Evolutionary conservation across 1,140 invertebrate species (phyloP), one percentile per base, ranked within the genome.

Genomic region (Drosophila mojavensis): DNA sequence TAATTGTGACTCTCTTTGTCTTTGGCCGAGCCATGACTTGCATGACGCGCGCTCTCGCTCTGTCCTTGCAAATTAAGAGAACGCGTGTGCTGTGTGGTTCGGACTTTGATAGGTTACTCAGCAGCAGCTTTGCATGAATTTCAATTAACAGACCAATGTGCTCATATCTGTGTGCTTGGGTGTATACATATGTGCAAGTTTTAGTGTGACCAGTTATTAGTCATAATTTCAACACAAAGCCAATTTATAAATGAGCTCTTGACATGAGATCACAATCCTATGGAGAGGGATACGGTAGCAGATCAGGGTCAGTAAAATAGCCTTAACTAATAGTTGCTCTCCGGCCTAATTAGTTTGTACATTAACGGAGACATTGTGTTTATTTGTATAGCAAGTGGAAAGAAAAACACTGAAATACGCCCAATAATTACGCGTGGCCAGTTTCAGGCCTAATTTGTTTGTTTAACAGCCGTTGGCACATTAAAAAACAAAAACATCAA

Each of bases 291-390:
- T 30, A 45, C 7, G 41, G 30, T 2, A 9, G 33, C 33, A 70
- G 43, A 50, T 39, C 63, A 73, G 62, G 47, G 43, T 53, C 30
- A 77, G 45, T 15, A 11, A 50, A 58, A 54, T 59, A 67, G 33
- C 5, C 41, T 24, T 30, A 15, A 15, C 56, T 72, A 74, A 58
- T 6, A 28, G 48, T 58, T 48, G 61, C 58, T 60, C 70, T 82
- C 50, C 65, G 56, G 66, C 33, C 71, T 88, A 86, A 86, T 86
- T 86, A 86, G 83, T 83, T 86, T 77, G 72, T 88, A 74, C 79
- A 81, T 77, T 79, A 88, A 79, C 83, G 76, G 51, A 88, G 82
- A 88, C 82, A 88, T 59, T 72, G 50, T 86, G 83, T 86, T 86
- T 86, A 83, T 86, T 86, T 88, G 60, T 69, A 73, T 41, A 71